phyloP scores from a whole-genome alignment of 2,797 vertebrate genomes.

The Tympanoctomys barrerae region DNA sequence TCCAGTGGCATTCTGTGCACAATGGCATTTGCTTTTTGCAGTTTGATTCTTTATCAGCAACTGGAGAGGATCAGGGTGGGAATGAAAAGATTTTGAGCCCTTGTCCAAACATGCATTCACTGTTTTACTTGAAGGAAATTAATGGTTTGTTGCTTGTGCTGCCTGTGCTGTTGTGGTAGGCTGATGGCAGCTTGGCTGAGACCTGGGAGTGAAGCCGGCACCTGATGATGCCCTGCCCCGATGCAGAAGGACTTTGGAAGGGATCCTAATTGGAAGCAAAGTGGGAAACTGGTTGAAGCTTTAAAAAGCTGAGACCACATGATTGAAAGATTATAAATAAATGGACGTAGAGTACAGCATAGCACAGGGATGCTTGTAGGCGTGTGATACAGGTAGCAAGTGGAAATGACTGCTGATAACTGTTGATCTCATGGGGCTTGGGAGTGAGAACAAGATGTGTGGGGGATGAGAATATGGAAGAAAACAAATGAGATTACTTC shows the following conservation, averaged over 20 bases:
- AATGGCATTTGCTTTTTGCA: conserved; percentile 18
- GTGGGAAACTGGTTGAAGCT: background rate
- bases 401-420: background rate
- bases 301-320: conserved; percentile 9
- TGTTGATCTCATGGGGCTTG: background rate
- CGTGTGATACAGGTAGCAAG: background rate
- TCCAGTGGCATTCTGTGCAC: background rate
- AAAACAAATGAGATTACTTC: background rate
- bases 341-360: background rate
- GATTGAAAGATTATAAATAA: background rate
- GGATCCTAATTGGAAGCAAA: background rate
- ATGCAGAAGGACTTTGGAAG: background rate
- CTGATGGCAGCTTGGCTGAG: background rate
- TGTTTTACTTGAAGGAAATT: conserved; percentile 34
- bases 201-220: background rate
- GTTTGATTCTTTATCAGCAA: conserved; percentile 24
- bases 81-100: conserved; percentile 8
- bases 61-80: background rate
- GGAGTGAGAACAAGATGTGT: background rate
- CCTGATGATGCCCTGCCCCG: background rate
- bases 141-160: background rate
- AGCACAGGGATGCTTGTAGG: background rate
- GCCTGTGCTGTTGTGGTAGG: background rate
- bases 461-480: background rate
- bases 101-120: background rate